A percentile compares a stretch with the other conserved stretches of the same genome.
Evolutionary conservation across 2,797 vertebrate genomes (phyloP).

Genomic region (Poecilia gillii): DNA sequence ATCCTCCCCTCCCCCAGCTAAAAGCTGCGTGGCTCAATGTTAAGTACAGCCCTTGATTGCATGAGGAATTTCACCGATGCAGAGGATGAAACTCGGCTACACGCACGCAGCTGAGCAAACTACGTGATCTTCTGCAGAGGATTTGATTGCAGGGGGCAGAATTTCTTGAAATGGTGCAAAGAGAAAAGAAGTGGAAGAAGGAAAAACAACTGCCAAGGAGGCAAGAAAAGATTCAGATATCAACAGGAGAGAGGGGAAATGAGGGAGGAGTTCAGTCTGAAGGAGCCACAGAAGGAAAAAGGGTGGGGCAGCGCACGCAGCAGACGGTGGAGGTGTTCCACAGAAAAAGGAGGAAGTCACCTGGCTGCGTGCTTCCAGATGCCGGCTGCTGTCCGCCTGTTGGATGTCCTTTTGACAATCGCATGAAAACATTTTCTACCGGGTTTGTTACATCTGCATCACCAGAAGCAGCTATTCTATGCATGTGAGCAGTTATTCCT

Average conservation of each 20-base stretch:
- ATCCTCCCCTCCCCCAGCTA: slow-evolving; percentile 63
- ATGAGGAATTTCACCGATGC: slow-evolving; percentile 48
- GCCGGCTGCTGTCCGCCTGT: slow-evolving; percentile 46
- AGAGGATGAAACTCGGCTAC: slow-evolving; percentile 35
- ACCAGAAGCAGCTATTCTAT: slow-evolving; percentile 31
- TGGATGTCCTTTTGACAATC: slow-evolving; percentile 38
- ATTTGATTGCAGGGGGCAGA: slow-evolving; percentile 28
- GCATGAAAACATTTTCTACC: slow-evolving; percentile 23
- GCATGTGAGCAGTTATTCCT: not conserved
- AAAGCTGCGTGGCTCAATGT: slow-evolving; percentile 60
- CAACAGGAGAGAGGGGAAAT: slow-evolving; percentile 58
- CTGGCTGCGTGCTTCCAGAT: slow-evolving; percentile 73
- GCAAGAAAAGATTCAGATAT: slow-evolving; percentile 39
- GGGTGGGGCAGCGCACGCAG: slow-evolving; percentile 74
- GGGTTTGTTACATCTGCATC: slow-evolving; percentile 31
- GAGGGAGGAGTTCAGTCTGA: slow-evolving; percentile 24
- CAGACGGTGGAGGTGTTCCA: slow-evolving; percentile 67
- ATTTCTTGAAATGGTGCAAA: slow-evolving; percentile 22
- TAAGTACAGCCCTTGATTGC: slow-evolving; percentile 62
- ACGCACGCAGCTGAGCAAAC: slow-evolving; percentile 27
- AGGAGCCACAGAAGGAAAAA: slow-evolving; percentile 41
- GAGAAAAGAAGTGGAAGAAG: not conserved
- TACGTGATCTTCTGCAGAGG: slow-evolving; percentile 49
- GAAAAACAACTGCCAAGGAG: slow-evolving; percentile 7
- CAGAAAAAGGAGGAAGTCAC: slow-evolving; percentile 63